Evolutionary conservation across 2,797 vertebrate genomes (phyloP).

Genomic region (Catostomus latipinnis): DNA sequence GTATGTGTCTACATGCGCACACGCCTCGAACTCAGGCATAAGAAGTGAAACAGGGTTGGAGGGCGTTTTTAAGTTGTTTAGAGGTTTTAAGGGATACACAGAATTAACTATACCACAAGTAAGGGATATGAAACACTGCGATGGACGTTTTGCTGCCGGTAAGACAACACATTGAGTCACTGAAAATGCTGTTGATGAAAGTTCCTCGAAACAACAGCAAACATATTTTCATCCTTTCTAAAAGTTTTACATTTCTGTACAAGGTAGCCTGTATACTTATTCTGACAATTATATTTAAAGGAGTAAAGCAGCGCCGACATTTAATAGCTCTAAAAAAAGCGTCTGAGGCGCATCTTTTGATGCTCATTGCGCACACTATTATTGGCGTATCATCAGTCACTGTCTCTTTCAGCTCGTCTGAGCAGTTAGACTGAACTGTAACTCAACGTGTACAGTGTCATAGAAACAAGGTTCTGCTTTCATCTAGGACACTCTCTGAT

Average conservation of each 20-base stretch:
- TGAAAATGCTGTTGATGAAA: slow-evolving; percentile 3
- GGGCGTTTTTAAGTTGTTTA: slow-evolving; percentile 26
- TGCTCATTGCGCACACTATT: slow-evolving; percentile 48
- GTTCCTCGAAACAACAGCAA: not conserved
- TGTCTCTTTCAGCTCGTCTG: not conserved
- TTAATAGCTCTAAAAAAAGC: too few relatives aligned
- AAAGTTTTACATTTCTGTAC: not conserved
- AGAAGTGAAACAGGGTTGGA: slow-evolving; percentile 23
- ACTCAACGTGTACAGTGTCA: slow-evolving; percentile 15
- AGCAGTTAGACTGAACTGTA: not conserved
- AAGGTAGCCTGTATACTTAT: not conserved
- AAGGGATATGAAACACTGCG: slow-evolving; percentile 23
- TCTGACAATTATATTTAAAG: not conserved
- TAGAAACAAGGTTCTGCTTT: slow-evolving; percentile 51
- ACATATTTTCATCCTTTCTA: not conserved
- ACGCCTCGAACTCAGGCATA: slow-evolving; percentile 13
- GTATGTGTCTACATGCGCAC: slow-evolving; percentile 27
- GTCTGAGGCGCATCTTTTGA: slow-evolving; percentile 68
- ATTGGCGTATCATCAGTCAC: slow-evolving; percentile 62
- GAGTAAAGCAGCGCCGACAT: too few relatives aligned
- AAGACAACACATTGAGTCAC: slow-evolving; percentile 37
- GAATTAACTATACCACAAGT: not conserved
- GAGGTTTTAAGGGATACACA: not conserved
- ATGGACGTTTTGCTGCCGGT: slow-evolving; percentile 40
- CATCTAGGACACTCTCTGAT: slow-evolving; percentile 46